Evolutionary conservation across 2,888 invertebrate species (phyloP).

Genomic region (Sinohyriopsis cumingii): DNA sequence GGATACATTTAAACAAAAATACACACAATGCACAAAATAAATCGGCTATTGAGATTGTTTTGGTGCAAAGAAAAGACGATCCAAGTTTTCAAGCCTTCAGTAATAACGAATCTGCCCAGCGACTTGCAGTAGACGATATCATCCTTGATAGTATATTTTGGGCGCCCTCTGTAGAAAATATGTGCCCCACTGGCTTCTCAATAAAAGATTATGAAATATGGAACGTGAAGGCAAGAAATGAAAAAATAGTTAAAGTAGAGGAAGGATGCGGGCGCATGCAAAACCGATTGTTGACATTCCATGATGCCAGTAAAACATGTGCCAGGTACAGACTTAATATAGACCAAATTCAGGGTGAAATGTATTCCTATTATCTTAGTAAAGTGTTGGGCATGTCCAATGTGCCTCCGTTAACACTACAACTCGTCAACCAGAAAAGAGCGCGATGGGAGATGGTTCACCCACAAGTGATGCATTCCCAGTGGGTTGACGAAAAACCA

Average conservation of each 20-base stretch:
- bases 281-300: conserved; percentile 85
- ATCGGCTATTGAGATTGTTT: no score
- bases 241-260: conserved; percentile 80
- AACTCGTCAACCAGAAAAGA: conserved; percentile 74
- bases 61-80: no score
- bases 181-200: conserved; percentile 46
- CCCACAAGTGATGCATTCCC: conserved; percentile 81
- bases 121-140: no score
- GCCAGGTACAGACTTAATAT: conserved; percentile 89
- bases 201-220: conserved; percentile 74
- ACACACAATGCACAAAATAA: no score
- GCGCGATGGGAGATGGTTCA: conserved; percentile 72
- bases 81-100: no score
- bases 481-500: conserved; percentile 86
- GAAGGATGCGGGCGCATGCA: conserved; percentile 91
- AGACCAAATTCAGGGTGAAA: conserved; percentile 92
- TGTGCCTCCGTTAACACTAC: conserved; percentile 84
- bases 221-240: conserved; percentile 76
- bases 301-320: conserved; percentile 85
- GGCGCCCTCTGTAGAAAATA: conserved; percentile 36
- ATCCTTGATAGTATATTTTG: conserved; percentile 38
- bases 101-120: no score
- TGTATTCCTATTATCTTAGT: conserved; percentile 88
- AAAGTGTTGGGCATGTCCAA: conserved; percentile 80
- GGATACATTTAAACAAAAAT: no score